phyloP scores from a whole-genome alignment of 2,888 invertebrate genomes.

The Leucoma salicis region DNA sequence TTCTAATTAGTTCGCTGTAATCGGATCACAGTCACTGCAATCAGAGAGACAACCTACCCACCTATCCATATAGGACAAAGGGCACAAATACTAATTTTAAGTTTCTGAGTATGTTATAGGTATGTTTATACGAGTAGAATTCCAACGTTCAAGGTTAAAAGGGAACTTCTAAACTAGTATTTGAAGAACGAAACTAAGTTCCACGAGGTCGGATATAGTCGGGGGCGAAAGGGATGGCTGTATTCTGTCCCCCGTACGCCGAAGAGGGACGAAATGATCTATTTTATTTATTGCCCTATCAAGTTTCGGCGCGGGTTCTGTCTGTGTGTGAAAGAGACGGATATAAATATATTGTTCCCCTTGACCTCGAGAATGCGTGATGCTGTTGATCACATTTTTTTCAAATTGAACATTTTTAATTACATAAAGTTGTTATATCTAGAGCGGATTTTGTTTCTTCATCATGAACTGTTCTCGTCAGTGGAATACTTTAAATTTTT shows the following conservation, averaged over 20 bases:
- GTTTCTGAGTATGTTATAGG: slow-evolving; percentile 4
- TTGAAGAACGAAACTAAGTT: slow-evolving; percentile 70
- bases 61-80: slow-evolving; percentile 1
- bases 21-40: slow-evolving; percentile 2
- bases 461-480: too few relatives aligned
- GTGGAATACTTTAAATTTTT: too few relatives aligned
- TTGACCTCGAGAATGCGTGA: slow-evolving; percentile 45
- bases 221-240: slow-evolving; percentile 44
- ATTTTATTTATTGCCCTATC: slow-evolving; percentile 78
- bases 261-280: slow-evolving; percentile 47
- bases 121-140: slow-evolving; percentile 47
- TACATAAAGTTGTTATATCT: too few relatives aligned
- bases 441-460: too few relatives aligned
- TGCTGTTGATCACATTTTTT: slow-evolving; percentile 46
- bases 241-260: slow-evolving; percentile 15
- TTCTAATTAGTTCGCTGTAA: slow-evolving; percentile 17
- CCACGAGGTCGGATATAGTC: slow-evolving; percentile 51
- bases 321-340: slow-evolving; percentile 56
- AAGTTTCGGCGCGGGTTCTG: slow-evolving; percentile 56
- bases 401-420: slow-evolving; percentile 44
- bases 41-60: slow-evolving; percentile 1
- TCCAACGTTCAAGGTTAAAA: slow-evolving; percentile 70
- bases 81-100: slow-evolving; percentile 7
- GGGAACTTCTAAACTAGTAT: slow-evolving; percentile 71
- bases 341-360: slow-evolving; percentile 46